phyloP scores from a whole-genome alignment of 2,113 vertebrate species.

The Corydoras sp. region DNA sequence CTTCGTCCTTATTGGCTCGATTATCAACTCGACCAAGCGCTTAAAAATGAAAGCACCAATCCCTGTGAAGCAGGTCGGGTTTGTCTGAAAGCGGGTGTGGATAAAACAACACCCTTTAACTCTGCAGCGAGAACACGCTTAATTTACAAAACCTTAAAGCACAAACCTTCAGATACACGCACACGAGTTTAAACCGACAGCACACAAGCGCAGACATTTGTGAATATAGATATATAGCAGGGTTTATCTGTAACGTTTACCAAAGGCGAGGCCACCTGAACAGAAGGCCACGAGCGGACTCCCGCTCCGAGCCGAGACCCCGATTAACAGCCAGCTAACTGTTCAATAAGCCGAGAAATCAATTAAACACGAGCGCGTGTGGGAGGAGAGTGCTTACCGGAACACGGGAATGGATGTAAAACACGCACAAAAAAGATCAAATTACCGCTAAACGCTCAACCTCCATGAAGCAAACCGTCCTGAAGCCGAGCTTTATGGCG shows the following conservation, averaged over 20 bases:
- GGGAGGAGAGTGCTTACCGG: too few relatives aligned
- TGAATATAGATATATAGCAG: too few relatives aligned
- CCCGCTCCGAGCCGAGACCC: background rate
- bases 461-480: conserved; percentile 70
- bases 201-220: too few relatives aligned
- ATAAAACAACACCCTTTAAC: background rate
- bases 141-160: too few relatives aligned
- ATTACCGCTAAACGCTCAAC: conserved; percentile 69
- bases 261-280: background rate
- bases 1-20: background rate
- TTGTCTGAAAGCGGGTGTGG: background rate
- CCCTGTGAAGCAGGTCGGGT: background rate
- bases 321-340: background rate
- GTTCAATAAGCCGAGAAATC: background rate
- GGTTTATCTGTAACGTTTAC: background rate
- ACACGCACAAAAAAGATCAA: conserved; percentile 12
- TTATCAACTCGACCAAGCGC: rapidly evolving
- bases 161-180: too few relatives aligned
- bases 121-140: background rate
- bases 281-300: conserved; percentile 15
- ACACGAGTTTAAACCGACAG: too few relatives aligned
- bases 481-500: conserved; percentile 44
- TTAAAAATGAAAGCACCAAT: background rate
- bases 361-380: too few relatives aligned
- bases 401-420: background rate